phyloP scores from a whole-genome alignment of 1,140 invertebrate genomes.

The Monochamus saltuarius region DNA sequence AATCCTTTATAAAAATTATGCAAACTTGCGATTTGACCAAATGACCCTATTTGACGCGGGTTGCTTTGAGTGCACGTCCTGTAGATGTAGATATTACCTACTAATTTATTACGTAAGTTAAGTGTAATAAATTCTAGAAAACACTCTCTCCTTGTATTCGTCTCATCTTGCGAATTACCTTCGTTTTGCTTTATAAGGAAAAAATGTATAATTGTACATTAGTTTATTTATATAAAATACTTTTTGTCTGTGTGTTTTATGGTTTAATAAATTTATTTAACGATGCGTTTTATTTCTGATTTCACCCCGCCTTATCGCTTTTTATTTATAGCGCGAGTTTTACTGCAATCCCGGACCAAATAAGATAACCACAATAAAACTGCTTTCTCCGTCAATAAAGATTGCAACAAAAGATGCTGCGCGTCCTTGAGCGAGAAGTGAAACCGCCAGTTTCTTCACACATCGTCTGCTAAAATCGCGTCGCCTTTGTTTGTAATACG shows the following conservation, averaged over 20 bases:
- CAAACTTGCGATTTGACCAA: background rate
- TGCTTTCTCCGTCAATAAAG: too few relatives aligned
- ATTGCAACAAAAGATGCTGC: too few relatives aligned
- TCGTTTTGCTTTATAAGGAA: constrained; percentile 23
- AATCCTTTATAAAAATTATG: background rate
- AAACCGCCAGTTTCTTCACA: too few relatives aligned
- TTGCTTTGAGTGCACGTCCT: background rate
- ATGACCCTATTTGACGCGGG: constrained; percentile 5
- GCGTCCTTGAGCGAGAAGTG: too few relatives aligned
- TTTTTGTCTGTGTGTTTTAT: constrained; percentile 32
- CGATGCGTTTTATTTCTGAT: constrained; percentile 2
- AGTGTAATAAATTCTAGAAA: constrained; percentile 19
- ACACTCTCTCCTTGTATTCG: constrained; percentile 18
- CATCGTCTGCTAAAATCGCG: too few relatives aligned
- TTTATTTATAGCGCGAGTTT: too few relatives aligned
- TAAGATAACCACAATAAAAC: too few relatives aligned
- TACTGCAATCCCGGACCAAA: too few relatives aligned
- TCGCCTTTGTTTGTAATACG: too few relatives aligned
- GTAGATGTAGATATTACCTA: constrained; percentile 21
- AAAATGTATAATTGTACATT: constrained; percentile 34
- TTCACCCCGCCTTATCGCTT: too few relatives aligned
- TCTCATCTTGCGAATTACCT: constrained; percentile 1
- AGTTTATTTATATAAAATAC: constrained; percentile 29
- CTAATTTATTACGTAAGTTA: constrained; percentile 20
- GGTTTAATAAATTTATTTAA: constrained; percentile 35